Conservation (phyloP, 2,113 vertebrate species). For the Tachysurus vachellii region DNA sequence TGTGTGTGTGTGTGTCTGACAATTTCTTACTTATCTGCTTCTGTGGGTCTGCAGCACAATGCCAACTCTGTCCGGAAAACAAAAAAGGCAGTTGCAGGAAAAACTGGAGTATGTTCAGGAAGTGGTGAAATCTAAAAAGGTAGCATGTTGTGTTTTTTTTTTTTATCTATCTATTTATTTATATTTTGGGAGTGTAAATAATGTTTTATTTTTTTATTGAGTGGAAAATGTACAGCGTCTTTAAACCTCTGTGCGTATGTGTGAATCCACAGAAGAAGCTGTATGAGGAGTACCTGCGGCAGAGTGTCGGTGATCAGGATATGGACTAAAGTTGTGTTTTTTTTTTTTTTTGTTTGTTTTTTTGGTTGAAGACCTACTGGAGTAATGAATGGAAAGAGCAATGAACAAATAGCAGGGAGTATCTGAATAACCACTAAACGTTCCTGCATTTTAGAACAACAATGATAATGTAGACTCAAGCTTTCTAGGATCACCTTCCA, state of each 20-base stretch:
- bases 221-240: not conserved
- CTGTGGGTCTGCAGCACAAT: constrained; percentile 63
- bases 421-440: constrained; percentile 21
- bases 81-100: constrained; percentile 77
- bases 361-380: constrained; percentile 52
- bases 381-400: constrained; percentile 53
- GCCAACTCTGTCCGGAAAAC: constrained; percentile 74
- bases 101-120: constrained; percentile 76
- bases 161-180: not conserved
- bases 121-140: constrained; percentile 79
- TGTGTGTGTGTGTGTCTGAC: not conserved
- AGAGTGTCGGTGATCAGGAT: constrained; percentile 81
- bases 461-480: not conserved
- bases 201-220: no score
- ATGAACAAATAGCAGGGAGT: not conserved
- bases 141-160: constrained; percentile 40
- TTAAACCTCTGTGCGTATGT: not conserved
- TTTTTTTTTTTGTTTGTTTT: no score
- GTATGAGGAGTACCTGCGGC: constrained; percentile 81
- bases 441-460: constrained; percentile 26
- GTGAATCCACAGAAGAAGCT: constrained; percentile 70
- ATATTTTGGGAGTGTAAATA: no score
- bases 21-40: not conserved
- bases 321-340: constrained; percentile 61
- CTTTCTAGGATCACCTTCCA: not conserved